Base-by-base conservation (phyloP, 1,140 invertebrate genomes). In the Oreohelix idahoensis region DNA sequence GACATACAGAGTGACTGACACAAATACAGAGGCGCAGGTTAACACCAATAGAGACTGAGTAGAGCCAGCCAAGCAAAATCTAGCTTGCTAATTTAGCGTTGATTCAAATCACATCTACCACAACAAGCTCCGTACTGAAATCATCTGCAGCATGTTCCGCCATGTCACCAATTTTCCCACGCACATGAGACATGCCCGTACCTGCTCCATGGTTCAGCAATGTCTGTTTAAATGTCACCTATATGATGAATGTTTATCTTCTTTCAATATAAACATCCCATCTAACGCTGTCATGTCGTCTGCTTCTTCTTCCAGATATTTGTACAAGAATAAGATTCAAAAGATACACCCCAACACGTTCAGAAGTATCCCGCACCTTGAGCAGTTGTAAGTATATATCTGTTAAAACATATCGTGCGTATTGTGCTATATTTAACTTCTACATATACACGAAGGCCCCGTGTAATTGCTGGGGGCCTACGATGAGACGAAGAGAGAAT, bases 311-410 rank as follows among this genome's bases (percentile, higher is more conserved):
- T 23, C 1, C 80, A 82, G 80, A 70, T 82, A 82, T 58, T 51
- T 82, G n/a, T 82, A 82, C 80, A 82, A 75, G 58, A 82, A 82
- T 35, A 73, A 75, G 45, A 82, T 82, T n/a, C 29, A 39, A 39
- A 73, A 58, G 51, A 75, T 82, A 23, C 69, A 82, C 29, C 71
- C 69, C 0, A 75, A 82, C 4, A n/a, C 80, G 0, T 82, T 82
- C 39, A 42, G 20, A 23, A 32, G 36, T 32, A 29, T 75, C 35
- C 71, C 80, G 11, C n/a, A 74, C 8, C 51, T 82, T 32, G 80
- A 82, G 51, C 70, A 82, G 49, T 51, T 82, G 80, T 75, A 82
- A 82, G 80, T 79, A 79, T 1, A 73, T n/a, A 13, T n/a, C 36
- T 69, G 88, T 45, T 45, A 45, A n/a, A n/a, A n/a, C n/a, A n/a